Percentiles rank a stretch among this genome's conserved stretches.
Evolutionary conservation across 2,797 vertebrate species (phyloP).

Genomic region (Erethizon dorsatum): DNA sequence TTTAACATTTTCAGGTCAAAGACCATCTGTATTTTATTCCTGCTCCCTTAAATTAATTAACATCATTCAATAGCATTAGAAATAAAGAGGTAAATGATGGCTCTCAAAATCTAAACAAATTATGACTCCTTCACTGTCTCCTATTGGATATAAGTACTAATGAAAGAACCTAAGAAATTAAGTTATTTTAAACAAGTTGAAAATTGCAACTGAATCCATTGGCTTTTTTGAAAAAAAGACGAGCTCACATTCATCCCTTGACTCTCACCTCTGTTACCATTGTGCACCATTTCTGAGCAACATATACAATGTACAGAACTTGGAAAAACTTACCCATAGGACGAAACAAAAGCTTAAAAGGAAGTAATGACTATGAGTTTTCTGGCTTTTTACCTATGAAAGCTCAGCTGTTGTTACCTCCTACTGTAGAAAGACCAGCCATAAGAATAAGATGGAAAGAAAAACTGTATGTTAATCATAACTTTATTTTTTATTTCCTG

Average conservation of each 20-base stretch:
- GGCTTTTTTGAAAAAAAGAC: conserved; percentile 13
- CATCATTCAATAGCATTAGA: conserved; percentile 19
- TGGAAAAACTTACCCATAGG: neutral
- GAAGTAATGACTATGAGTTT: conserved; percentile 2
- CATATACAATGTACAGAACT: neutral
- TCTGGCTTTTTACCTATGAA: conserved; percentile 11
- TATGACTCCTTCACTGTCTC: neutral
- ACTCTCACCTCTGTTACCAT: neutral
- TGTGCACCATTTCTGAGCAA: neutral
- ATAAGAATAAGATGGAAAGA: neutral
- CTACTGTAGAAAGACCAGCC: neutral
- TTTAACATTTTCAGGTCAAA: conserved; percentile 40
- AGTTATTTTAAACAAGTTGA: conserved; percentile 31
- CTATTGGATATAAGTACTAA: neutral
- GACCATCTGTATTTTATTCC: neutral
- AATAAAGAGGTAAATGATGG: neutral
- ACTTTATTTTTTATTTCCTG: conserved; percentile 18
- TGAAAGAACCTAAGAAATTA: neutral
- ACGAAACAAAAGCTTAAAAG: conserved; percentile 47
- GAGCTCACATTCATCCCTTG: neutral
- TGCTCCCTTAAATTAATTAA: neutral
- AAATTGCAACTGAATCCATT: conserved; percentile 12
- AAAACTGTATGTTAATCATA: neutral
- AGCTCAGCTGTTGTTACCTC: conserved; percentile 3
- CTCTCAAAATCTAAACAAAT: conserved; percentile 34